phyloP scores from a whole-genome alignment of 2,113 vertebrate genomes.

The Dasyornis broadbenti region DNA sequence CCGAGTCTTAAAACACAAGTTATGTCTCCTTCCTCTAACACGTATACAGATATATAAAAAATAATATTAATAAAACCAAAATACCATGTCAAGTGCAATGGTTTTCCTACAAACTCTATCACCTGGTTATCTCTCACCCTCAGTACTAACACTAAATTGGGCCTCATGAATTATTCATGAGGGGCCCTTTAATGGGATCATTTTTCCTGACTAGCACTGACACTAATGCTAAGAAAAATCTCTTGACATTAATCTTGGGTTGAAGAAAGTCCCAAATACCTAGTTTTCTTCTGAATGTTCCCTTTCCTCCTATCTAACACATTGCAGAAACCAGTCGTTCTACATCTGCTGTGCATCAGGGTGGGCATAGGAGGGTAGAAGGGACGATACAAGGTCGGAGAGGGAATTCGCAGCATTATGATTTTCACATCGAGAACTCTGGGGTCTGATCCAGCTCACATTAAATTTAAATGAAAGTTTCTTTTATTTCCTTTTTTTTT shows the following conservation, averaged over 20 bases:
- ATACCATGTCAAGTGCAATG: conserved; percentile 9
- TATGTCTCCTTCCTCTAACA: not conserved
- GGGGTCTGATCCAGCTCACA: not conserved
- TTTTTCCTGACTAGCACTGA: conserved; percentile 73
- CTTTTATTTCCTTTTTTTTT: too few relatives aligned
- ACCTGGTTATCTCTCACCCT: conserved; percentile 70
- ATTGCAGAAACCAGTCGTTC: conserved; percentile 9
- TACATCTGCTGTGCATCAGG: not conserved
- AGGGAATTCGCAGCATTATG: not conserved
- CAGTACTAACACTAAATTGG: conserved; percentile 68
- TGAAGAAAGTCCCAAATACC: conserved; percentile 69
- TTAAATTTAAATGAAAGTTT: not conserved
- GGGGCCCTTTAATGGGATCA: conserved; percentile 72
- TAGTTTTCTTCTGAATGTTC: conserved; percentile 62
- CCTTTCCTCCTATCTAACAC: conserved; percentile 25
- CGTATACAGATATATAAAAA: not conserved
- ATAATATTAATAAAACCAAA: conserved; percentile 19
- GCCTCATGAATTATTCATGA: conserved; percentile 73
- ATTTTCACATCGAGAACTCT: not conserved
- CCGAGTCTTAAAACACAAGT: not conserved
- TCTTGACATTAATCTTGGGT: conserved; percentile 73
- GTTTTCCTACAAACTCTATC: conserved; percentile 65
- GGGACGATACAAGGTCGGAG: not conserved
- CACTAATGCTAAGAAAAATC: conserved; percentile 76
- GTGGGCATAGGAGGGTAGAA: not conserved